phyloP scores from a whole-genome alignment of 2,888 invertebrate species.

The Eubasilissa splendida region DNA sequence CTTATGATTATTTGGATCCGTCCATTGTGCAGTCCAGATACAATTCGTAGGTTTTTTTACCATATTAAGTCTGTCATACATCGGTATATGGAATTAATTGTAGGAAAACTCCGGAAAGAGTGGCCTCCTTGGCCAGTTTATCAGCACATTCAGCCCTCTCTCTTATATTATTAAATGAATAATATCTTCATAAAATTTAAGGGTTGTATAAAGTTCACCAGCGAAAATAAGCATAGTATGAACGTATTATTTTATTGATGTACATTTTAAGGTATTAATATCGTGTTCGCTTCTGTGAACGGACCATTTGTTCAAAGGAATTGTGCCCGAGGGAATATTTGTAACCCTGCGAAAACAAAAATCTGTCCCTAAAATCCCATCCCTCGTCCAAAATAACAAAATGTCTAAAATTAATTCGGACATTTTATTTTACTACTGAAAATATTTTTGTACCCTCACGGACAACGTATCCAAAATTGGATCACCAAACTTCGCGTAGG shows the following conservation, averaged over 20 bases:
- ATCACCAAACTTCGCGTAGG: neutral
- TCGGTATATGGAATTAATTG: too few species aligned
- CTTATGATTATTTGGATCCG: too few species aligned
- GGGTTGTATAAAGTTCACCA: too few species aligned
- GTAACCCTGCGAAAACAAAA: constrained; percentile 18
- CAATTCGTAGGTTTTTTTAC: too few species aligned
- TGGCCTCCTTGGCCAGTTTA: too few species aligned
- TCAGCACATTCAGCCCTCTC: too few species aligned
- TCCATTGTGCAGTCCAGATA: too few species aligned
- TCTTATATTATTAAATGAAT: too few species aligned
- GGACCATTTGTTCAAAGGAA: constrained; percentile 9
- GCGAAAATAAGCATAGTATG: too few species aligned
- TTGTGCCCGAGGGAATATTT: constrained; percentile 4
- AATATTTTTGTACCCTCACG: neutral
- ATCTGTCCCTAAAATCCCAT: neutral
- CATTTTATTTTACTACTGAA: constrained; percentile 8
- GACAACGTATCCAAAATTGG: neutral
- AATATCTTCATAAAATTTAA: too few species aligned
- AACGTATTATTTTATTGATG: neutral
- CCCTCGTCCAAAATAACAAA: neutral
- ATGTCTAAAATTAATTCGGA: constrained; percentile 2
- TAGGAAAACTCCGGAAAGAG: too few species aligned
- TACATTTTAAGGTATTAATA: neutral
- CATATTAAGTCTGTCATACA: too few species aligned
- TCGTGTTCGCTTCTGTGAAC: neutral